Evolutionary conservation across 2,888 invertebrate species (phyloP), one percentile per base, ranked within the genome.

Genomic region (Rotaria socialis): DNA sequence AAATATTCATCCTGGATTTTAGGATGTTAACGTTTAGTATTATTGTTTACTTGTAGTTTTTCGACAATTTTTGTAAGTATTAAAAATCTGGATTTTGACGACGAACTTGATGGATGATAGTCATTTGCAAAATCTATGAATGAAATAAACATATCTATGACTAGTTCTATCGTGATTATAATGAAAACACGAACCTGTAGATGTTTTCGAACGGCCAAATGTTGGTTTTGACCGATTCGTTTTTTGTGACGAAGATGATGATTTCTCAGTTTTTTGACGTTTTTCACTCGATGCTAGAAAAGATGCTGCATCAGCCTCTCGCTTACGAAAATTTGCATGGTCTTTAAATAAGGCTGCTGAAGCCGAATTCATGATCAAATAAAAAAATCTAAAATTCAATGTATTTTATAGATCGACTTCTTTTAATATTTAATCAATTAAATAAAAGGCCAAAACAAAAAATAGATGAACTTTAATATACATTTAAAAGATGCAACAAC

Each of bases 171-270:
- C 50, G 50, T 50, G 8, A 14, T 14, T 11, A 50, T 16, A 52
- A 52, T 16, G 16, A 11, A 11, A 16, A 35, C 35, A 67, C 0
- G 5, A 2, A 67, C 67, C 67, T 67, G 67, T 14, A 5, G 27
- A 67, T 67, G 67, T 67, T 67, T 67, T 67, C 27, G n/a, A 27
- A 35, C 67, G 67, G 35, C 14, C 14, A 35, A 67, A 16, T 35
- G 67, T 14, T 14, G 67, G 16, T 67, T 67, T 67, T 5, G 67
- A 11, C 35, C 67, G 67, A 35, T 35, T 67, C 0, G 35, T 35
- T 67, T 67, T 67, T 67, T 67, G 67, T 35, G 67, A 35, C 14
- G 67, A 67, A 24, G 67, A 35, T 27, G 67, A 67, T 67, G 67
- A 27, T 67, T 67, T 67, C 16, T 67, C 67, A 27, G 14, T 11